These are phyloP conservation scores for Ptychochromis oligacanthus DNA, from an alignment of 2,113 vertebrate species.

Conservation along the genomic window DNA sequence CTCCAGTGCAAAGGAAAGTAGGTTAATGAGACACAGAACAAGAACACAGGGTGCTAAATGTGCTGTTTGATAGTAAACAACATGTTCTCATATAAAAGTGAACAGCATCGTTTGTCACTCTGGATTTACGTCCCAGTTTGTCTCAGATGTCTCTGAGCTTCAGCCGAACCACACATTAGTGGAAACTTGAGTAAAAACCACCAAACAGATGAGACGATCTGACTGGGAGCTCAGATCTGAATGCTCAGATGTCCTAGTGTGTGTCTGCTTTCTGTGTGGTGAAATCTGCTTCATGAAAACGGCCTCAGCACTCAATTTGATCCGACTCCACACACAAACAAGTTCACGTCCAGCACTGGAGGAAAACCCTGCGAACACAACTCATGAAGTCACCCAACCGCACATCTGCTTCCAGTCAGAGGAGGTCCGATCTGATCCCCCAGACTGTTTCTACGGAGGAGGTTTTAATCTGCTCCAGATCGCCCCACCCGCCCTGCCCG, in stretches of 20 bases:
- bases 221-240: neutral
- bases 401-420: conserved; percentile 49
- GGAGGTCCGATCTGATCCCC: conserved; percentile 5
- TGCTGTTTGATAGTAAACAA: conserved; percentile 2
- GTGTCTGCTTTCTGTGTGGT: neutral
- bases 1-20: neutral
- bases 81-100: neutral
- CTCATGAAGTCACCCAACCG: conserved; percentile 23
- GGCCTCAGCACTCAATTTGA: neutral
- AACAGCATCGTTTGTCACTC: neutral
- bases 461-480: conserved; percentile 30
- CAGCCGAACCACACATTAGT: neutral
- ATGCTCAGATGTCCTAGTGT: neutral
- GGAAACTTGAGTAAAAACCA: conserved; percentile 4
- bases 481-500: conserved; percentile 13
- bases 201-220: neutral
- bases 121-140: neutral
- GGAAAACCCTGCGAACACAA: conserved; percentile 13
- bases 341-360: neutral
- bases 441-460: neutral
- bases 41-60: neutral
- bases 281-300: neutral
- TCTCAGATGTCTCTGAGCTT: neutral
- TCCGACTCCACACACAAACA: conserved; percentile 4
- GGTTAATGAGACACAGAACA: neutral